phyloP scores from a whole-genome alignment of 2,797 vertebrate species.

The Myoxocephalus aenaeus region DNA sequence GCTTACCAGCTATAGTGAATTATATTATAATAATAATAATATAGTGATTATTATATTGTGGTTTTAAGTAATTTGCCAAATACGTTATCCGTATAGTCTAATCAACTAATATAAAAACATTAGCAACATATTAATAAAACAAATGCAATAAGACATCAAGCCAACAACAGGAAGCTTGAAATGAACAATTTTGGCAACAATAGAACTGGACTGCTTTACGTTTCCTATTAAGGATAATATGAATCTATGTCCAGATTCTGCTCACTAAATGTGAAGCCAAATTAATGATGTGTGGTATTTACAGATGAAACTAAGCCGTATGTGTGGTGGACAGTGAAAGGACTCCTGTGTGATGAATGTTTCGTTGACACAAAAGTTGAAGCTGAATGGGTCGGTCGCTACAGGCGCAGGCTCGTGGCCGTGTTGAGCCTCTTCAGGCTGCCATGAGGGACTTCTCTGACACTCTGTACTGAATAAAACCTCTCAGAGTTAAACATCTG shows the following conservation, averaged over 20 bases:
- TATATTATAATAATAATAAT: no score
- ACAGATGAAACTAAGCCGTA: background rate
- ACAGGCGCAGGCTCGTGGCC: background rate
- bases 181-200: background rate
- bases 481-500: fast-evolving
- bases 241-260: background rate
- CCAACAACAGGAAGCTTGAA: background rate
- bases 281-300: no score
- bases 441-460: background rate
- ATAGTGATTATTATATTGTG: background rate
- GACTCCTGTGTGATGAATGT: no score
- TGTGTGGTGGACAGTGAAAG: background rate
- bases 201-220: background rate
- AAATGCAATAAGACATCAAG: background rate
- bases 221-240: background rate
- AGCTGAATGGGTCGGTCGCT: background rate
- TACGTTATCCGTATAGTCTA: background rate
- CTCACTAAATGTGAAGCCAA: background rate
- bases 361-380: background rate
- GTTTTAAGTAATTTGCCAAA: background rate
- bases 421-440: background rate
- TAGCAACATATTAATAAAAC: background rate
- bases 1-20: background rate
- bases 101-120: background rate
- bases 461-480: fast-evolving